These are phyloP conservation scores for Cydia strobilella DNA, from an alignment of 1,140 invertebrate species.

Conservation along the genomic window DNA sequence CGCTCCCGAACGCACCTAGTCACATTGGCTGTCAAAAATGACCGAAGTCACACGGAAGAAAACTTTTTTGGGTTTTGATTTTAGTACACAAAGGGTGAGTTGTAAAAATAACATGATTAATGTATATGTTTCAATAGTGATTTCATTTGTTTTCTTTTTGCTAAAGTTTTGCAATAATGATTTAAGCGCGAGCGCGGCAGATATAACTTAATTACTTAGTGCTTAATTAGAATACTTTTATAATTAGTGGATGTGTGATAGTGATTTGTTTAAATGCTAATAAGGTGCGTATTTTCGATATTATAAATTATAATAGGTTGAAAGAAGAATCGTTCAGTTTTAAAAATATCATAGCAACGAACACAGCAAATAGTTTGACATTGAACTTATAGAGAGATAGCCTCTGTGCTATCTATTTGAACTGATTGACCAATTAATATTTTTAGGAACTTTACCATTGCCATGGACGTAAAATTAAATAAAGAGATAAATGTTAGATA, in stretches of 20 bases:
- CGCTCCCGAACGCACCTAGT: slow-evolving; percentile 61
- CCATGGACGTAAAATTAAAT: neutral
- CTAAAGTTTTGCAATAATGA: slow-evolving; percentile 28
- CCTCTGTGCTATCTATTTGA: slow-evolving; percentile 4
- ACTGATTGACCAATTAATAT: slow-evolving; percentile 3
- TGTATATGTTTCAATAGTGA: neutral
- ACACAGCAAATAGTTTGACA: slow-evolving; percentile 12
- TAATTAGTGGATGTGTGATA: slow-evolving; percentile 35
- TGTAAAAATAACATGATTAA: slow-evolving; percentile 32
- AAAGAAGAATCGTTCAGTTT: neutral
- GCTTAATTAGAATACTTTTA: neutral
- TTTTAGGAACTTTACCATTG: neutral
- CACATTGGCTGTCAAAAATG: slow-evolving; percentile 69
- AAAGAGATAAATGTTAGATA: neutral
- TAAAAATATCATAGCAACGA: slow-evolving; percentile 4
- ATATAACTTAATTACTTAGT: slow-evolving; percentile 34
- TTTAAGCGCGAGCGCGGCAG: neutral
- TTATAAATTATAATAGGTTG: neutral
- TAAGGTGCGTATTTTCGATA: neutral
- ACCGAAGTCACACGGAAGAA: slow-evolving; percentile 63
- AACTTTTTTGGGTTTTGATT: slow-evolving; percentile 88
- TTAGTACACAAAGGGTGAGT: slow-evolving; percentile 90
- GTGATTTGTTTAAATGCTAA: slow-evolving; percentile 21
- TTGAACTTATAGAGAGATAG: slow-evolving; percentile 20
- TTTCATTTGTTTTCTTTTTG: slow-evolving; percentile 4